phyloP scores from a whole-genome alignment of 2,113 vertebrate genomes.

The Anhinga anhinga region DNA sequence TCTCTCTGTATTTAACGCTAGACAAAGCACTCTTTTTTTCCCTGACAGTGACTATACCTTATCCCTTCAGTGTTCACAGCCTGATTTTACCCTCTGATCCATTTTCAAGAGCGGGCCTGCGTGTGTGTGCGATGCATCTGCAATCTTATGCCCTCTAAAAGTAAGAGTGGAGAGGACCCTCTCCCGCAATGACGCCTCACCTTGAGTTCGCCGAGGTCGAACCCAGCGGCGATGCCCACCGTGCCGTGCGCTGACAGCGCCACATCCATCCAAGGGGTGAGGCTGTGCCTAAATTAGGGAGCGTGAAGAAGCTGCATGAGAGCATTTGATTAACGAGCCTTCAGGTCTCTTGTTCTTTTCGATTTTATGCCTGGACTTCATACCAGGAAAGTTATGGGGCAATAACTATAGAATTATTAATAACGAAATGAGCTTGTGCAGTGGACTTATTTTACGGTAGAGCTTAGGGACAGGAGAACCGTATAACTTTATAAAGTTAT shows the following conservation, averaged over 20 bases:
- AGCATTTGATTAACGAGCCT: not conserved
- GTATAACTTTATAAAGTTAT: not conserved
- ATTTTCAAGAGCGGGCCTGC: not conserved
- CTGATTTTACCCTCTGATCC: not conserved
- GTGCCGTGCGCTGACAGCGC: not conserved
- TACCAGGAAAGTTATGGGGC: not conserved
- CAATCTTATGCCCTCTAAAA: not conserved
- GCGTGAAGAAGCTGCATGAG: not conserved
- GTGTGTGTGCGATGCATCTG: not conserved
- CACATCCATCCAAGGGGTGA: not conserved
- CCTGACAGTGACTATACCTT: not conserved
- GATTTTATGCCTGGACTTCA: not conserved
- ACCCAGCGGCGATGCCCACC: not conserved
- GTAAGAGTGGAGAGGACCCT: not conserved
- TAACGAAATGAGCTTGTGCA: not conserved
- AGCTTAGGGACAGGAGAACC: not conserved
- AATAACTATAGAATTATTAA: conserved; percentile 24
- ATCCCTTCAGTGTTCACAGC: not conserved
- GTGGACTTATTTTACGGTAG: not conserved
- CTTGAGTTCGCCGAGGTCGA: not conserved
- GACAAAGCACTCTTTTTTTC: not conserved
- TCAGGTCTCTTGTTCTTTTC: not conserved
- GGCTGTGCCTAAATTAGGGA: not conserved
- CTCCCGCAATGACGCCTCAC: fast-evolving
- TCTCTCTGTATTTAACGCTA: not conserved